Conservation (phyloP, 23 tunicate genomes). For the Aplidium turbinatum region DNA sequence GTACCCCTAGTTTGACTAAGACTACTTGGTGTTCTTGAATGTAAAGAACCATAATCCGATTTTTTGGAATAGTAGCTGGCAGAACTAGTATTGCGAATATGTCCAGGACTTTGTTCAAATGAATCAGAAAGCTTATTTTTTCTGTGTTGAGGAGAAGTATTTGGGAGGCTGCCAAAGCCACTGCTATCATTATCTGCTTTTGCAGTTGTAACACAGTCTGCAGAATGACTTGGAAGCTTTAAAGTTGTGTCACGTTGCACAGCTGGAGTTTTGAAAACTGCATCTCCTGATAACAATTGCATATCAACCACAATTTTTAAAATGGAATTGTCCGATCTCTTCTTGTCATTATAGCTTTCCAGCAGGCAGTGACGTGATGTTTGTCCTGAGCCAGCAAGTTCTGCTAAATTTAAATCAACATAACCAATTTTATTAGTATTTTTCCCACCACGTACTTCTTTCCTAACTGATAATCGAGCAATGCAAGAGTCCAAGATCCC, state of each 20-base stretch:
- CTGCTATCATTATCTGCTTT: slow-evolving; percentile 69
- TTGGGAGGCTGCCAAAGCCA: slow-evolving; percentile 87
- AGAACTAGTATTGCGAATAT: slow-evolving; percentile 72
- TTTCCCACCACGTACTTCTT: slow-evolving; percentile 81
- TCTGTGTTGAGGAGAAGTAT: slow-evolving; percentile 23
- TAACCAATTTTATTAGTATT: slow-evolving; percentile 68
- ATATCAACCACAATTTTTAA: slow-evolving; percentile 77
- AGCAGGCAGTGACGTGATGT: slow-evolving; percentile 80
- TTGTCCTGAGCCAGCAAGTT: slow-evolving; percentile 82
- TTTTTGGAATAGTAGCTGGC: slow-evolving; percentile 73
- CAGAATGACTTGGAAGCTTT: slow-evolving; percentile 47
- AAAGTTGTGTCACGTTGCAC: slow-evolving; percentile 49
- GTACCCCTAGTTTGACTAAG: slow-evolving; percentile 60
- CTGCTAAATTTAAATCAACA: slow-evolving; percentile 82
- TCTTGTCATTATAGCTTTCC: slow-evolving; percentile 83
- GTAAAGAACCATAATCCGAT: slow-evolving; percentile 77
- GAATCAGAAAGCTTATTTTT: slow-evolving; percentile 28
- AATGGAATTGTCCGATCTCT: slow-evolving; percentile 75
- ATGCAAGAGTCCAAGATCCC: slow-evolving; percentile 69
- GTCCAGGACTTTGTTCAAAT: slow-evolving; percentile 66
- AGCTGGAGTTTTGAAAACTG: slow-evolving; percentile 69
- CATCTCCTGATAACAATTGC: slow-evolving; percentile 89
- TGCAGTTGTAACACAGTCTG: background rate
- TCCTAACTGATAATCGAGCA: slow-evolving; percentile 73
- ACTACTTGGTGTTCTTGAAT: slow-evolving; percentile 78